Conservation (phyloP, 2,113 vertebrate genomes). For the Poicephalus meyeri region DNA sequence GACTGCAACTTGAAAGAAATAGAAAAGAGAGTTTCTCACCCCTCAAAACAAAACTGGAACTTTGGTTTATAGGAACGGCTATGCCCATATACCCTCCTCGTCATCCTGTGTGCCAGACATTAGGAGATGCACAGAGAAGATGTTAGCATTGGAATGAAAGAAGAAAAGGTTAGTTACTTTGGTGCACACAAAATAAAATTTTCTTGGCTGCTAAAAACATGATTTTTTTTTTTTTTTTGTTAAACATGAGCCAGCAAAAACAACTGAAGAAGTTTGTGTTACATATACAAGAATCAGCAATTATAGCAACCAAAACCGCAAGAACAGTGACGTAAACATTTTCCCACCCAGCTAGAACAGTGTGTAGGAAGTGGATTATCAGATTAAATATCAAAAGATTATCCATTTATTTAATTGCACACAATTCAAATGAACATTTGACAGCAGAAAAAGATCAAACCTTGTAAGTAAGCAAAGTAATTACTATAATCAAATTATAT, state of each 20-base stretch:
- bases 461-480: slow-evolving; percentile 41
- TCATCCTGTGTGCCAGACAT: slow-evolving; percentile 87
- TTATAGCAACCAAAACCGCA: slow-evolving; percentile 60
- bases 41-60: slow-evolving; percentile 92
- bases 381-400: slow-evolving; percentile 68
- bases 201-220: slow-evolving; percentile 49
- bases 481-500: slow-evolving; percentile 51
- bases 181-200: slow-evolving; percentile 27
- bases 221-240: neutral
- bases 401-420: slow-evolving; percentile 41
- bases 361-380: slow-evolving; percentile 66
- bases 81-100: slow-evolving; percentile 99
- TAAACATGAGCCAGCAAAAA: slow-evolving; percentile 19
- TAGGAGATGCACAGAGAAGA: slow-evolving; percentile 62
- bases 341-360: slow-evolving; percentile 31
- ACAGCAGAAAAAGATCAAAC: slow-evolving; percentile 50
- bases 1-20: slow-evolving; percentile 60
- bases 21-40: slow-evolving; percentile 88
- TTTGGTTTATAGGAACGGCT: slow-evolving; percentile 91
- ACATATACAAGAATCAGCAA: slow-evolving; percentile 28
- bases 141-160: slow-evolving; percentile 75
- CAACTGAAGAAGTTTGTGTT: slow-evolving; percentile 23
- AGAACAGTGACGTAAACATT: slow-evolving; percentile 19
- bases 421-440: slow-evolving; percentile 12
- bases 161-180: slow-evolving; percentile 76